Evolutionary conservation across 2,888 invertebrate genomes (phyloP).

Genomic region (Heliconius cydno): DNA sequence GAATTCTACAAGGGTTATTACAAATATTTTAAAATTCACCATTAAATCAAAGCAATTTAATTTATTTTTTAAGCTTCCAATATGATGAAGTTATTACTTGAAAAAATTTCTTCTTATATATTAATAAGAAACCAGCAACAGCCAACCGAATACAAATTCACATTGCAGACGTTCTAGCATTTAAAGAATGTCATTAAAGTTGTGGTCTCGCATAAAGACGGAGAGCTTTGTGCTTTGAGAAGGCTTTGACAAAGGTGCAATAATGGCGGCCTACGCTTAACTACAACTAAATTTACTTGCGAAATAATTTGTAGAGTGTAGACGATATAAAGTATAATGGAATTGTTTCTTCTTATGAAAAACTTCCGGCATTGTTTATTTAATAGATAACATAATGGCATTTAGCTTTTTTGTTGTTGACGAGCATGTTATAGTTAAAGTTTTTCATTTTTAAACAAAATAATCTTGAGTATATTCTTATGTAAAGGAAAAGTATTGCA

Average conservation of each 20-base stretch:
- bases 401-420: not conserved
- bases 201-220: constrained; percentile 31
- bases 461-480: not conserved
- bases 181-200: constrained; percentile 42
- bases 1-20: not conserved
- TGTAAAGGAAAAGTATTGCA: no score
- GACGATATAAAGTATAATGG: not conserved
- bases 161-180: constrained; percentile 20
- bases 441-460: not conserved
- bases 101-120: not conserved
- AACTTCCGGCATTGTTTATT: not conserved
- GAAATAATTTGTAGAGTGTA: not conserved
- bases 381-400: not conserved
- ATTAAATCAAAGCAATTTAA: no score
- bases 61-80: not conserved
- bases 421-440: not conserved
- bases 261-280: constrained; percentile 8
- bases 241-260: constrained; percentile 28
- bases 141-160: constrained; percentile 33
- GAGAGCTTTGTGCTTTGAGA: constrained; percentile 42
- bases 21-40: not conserved
- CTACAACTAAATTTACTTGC: constrained; percentile 13
- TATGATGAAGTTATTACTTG: not conserved
- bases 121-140: not conserved
- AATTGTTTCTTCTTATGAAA: not conserved